phyloP scores from a whole-genome alignment of 2,797 vertebrate genomes.

The Phylloscopus collybita region DNA sequence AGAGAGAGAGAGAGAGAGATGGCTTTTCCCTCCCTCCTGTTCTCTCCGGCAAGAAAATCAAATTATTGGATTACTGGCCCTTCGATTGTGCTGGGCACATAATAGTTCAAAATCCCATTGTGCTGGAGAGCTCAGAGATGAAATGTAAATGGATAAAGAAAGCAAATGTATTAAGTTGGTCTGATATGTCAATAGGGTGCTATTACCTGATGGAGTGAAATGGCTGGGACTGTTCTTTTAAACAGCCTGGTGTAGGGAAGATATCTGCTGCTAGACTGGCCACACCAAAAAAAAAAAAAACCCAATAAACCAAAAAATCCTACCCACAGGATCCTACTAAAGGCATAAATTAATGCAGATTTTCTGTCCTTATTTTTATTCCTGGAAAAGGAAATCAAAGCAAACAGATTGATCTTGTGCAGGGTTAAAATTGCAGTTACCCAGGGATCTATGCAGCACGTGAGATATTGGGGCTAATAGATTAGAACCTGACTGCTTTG shows the following conservation, averaged over 20 bases:
- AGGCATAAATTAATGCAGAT: background rate
- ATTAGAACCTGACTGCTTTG: background rate
- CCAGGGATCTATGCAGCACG: background rate
- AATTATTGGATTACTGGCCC: slow-evolving; percentile 35
- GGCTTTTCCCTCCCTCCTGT: background rate
- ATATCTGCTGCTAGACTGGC: background rate
- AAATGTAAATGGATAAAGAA: slow-evolving; percentile 8
- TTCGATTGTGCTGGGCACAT: background rate
- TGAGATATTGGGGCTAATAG: background rate
- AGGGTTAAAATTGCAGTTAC: background rate
- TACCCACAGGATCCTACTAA: background rate
- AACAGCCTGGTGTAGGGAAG: background rate
- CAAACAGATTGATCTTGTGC: background rate
- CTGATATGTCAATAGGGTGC: background rate
- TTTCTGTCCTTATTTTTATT: background rate
- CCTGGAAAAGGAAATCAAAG: background rate
- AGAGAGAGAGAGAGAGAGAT: background rate
- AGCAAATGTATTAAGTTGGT: background rate
- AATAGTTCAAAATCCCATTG: background rate
- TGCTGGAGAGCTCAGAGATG: background rate
- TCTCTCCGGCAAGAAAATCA: slow-evolving; percentile 30
- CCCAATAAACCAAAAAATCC: background rate
- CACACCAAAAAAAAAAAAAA: background rate
- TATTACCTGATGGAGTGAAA: background rate
- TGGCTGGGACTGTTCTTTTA: background rate